Percentiles rank a stretch among this genome's conserved stretches.
Evolutionary conservation across 2,113 vertebrate species (phyloP).

Genomic region (Nothocercus julius): DNA sequence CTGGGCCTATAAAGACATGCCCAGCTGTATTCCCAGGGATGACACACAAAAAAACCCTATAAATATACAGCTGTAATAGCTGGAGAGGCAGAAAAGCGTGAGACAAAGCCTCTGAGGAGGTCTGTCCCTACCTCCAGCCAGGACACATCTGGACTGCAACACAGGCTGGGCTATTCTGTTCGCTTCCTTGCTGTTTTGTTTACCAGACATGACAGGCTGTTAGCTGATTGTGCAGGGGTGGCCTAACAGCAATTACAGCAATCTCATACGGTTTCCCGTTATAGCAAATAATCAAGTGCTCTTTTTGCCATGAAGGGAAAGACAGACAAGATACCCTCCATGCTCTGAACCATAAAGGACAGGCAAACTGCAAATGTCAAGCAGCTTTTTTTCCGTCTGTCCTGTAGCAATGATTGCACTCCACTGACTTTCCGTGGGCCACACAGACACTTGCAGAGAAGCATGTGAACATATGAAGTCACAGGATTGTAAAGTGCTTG

Average conservation of each 20-base stretch:
- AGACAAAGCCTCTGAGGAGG: background rate
- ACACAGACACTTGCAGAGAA: background rate
- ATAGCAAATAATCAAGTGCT: background rate
- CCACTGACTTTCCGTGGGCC: background rate
- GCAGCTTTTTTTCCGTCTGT: background rate
- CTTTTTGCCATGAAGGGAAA: background rate
- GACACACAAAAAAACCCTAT: background rate
- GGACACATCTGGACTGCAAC: background rate
- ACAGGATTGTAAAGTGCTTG: background rate
- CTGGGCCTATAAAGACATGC: background rate
- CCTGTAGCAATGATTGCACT: background rate
- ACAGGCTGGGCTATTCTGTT: background rate
- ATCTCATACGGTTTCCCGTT: background rate
- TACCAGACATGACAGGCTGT: background rate
- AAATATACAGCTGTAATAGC: conserved; percentile 20
- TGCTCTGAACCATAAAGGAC: background rate
- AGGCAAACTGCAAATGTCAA: background rate
- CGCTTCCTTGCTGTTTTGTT: conserved; percentile 26
- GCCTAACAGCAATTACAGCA: background rate
- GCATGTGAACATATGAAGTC: background rate
- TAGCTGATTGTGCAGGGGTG: background rate
- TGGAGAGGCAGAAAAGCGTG: background rate
- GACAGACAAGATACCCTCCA: background rate
- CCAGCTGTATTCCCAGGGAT: conserved; percentile 3
- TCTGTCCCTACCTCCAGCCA: background rate